These are phyloP conservation scores for Heloderma charlesbogerti DNA, from an alignment of 2,113 vertebrate species.

Conservation along the genomic window DNA sequence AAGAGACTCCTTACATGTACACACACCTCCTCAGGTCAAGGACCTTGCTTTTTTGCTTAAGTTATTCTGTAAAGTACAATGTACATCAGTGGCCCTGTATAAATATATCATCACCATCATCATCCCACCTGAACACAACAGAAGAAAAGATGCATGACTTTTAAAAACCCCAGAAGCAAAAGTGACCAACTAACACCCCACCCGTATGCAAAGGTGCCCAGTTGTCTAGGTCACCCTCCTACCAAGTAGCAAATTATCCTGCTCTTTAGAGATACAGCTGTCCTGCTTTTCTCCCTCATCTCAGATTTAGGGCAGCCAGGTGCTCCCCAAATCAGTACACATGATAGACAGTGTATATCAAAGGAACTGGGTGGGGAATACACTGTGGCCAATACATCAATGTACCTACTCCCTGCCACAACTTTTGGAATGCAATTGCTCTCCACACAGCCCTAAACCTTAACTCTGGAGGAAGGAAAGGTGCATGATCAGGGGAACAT, in stretches of 20 bases:
- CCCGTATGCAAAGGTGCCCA: neutral
- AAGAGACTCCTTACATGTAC: neutral
- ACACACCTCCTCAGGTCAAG: neutral
- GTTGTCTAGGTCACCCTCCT: neutral
- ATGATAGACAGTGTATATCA: neutral
- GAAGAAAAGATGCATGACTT: neutral
- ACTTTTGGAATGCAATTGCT: slow-evolving; percentile 10
- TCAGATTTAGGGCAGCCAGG: neutral
- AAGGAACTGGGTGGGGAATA: neutral
- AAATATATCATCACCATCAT: neutral
- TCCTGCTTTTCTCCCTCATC: neutral
- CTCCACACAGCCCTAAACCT: neutral
- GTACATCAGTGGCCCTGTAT: neutral
- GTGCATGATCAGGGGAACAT: neutral
- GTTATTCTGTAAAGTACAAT: neutral
- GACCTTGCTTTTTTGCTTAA: neutral
- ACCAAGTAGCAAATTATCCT: neutral
- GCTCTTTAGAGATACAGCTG: neutral
- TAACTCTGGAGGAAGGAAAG: neutral
- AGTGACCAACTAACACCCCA: neutral
- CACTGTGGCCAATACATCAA: slow-evolving; percentile 26
- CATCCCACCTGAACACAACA: neutral
- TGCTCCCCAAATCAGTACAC: neutral
- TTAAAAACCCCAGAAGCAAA: neutral
- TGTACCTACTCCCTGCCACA: slow-evolving; percentile 18